Conservation (phyloP, 2,888 invertebrate species). For the Onthophagus sagittarius region DNA sequence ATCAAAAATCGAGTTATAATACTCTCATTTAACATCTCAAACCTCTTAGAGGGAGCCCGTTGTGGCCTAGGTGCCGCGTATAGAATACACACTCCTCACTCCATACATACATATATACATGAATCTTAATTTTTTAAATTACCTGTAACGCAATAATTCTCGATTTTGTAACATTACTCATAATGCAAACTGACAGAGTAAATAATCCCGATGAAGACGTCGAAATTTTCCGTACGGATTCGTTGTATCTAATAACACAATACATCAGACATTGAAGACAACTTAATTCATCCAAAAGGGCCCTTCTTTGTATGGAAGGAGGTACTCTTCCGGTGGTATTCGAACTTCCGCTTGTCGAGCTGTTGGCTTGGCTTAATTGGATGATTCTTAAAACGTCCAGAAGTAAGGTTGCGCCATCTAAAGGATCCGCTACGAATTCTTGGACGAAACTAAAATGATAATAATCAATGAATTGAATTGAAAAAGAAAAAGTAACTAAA, state of each 20-base stretch:
- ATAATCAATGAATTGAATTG: constrained; percentile 24
- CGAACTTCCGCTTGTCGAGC: constrained; percentile 33
- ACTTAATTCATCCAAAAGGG: constrained; percentile 81
- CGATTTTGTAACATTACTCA: constrained; percentile 82
- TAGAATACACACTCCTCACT: no score
- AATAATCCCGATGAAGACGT: constrained; percentile 77
- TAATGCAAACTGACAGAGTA: constrained; percentile 80
- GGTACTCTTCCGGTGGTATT: constrained; percentile 53
- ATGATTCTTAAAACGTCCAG: constrained; percentile 82
- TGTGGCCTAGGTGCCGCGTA: no score
- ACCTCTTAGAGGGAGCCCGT: no score
- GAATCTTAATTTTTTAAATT: no score
- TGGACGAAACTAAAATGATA: constrained; percentile 83
- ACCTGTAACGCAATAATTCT: constrained; percentile 84
- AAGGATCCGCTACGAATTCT: constrained; percentile 84
- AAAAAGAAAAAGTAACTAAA: no score
- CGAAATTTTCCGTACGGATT: constrained; percentile 73
- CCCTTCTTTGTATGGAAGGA: constrained; percentile 67
- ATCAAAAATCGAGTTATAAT: no score
- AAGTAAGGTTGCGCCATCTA: constrained; percentile 81
- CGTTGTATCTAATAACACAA: constrained; percentile 74
- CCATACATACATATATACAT: no score
- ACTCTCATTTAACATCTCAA: no score
- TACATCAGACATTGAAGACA: constrained; percentile 84
- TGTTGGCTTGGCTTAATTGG: constrained; percentile 73